Evolutionary conservation across 1,140 invertebrate genomes (phyloP), one percentile per base, ranked within the genome.

Genomic region (Calephelis virginiensis): DNA sequence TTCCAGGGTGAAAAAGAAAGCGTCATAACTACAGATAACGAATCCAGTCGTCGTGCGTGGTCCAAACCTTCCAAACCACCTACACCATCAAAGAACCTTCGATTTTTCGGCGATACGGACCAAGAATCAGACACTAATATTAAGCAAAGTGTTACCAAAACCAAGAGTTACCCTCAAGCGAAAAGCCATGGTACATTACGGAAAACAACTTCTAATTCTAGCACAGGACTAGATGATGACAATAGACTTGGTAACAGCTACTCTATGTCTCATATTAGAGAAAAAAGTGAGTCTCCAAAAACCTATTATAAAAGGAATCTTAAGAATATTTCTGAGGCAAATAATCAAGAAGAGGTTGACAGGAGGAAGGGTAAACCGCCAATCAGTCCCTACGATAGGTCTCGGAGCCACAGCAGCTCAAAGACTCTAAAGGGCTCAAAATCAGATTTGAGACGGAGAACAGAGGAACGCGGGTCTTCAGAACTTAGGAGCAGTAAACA

Each of bases 91-190:
- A 96, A 96, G 76, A 96, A 94, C 86, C 91, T 96, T 6, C 92
- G 96, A 43, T 96, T 96, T 91, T 96, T 96, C 82, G 96, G 95
- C 1, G 96, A 96, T 81, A 96, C 95, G 1, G 95, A 96, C 80
- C 91, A 93, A 61, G 95, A 96, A 76, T 95, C 95, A 6, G 93
- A 93, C 83, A 89, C 90, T 10, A 93, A 92, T 68, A 66, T 86
- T 64, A 85, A 92, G 76, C 71, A 85, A 67, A 76, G 78, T 45
- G 48, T 79, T 56, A 72, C 75, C 73, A 75, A 92, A 80, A 71
- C 76, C 62, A 78, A 84, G 65, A 81, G 73, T 47, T 76, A 81
- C 10, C 53, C 53, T 66, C 69, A 77, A 46, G 61, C 70, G 1
- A 81, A 85, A 76, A 69, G 64, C 8, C 81, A 89, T 67, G 74